Evolutionary conservation across 2,888 invertebrate genomes (phyloP).

Genomic region (Drosophila diplacantha): DNA sequence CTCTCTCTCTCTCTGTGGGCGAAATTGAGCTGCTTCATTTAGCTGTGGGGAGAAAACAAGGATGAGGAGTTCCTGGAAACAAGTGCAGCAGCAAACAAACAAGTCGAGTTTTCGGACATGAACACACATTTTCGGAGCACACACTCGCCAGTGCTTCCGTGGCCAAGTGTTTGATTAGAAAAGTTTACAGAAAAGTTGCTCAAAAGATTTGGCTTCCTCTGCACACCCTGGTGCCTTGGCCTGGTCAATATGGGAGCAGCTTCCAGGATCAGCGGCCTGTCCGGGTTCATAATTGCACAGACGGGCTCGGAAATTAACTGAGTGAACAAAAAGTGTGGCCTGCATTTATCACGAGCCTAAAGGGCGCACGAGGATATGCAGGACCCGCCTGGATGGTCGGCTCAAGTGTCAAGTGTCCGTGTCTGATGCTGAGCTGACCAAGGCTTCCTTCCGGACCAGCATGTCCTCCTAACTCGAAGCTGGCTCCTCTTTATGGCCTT

Average conservation of each 20-base stretch:
- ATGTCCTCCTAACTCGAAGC: conserved; percentile 20
- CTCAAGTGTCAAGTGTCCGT: conserved; percentile 58
- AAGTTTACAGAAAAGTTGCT: conserved; percentile 53
- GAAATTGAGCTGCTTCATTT: conserved; percentile 67
- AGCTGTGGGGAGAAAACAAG: conserved; percentile 7
- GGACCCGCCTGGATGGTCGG: conserved; percentile 40
- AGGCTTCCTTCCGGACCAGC: conserved; percentile 34
- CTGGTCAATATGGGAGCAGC: conserved; percentile 40
- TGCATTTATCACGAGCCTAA: conserved; percentile 10
- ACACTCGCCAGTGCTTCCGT: conserved; percentile 35
- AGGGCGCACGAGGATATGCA: conserved; percentile 11
- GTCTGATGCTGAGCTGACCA: conserved; percentile 34
- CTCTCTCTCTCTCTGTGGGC: conserved; percentile 36
- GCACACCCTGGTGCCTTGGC: not conserved
- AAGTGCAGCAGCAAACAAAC: conserved; percentile 58
- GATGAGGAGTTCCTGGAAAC: conserved; percentile 12
- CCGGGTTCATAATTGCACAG: conserved; percentile 26
- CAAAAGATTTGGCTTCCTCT: conserved; percentile 49
- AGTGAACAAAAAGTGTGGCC: conserved; percentile 13
- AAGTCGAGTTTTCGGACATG: conserved; percentile 50
- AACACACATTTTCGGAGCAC: conserved; percentile 37
- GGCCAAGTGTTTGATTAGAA: conserved; percentile 66
- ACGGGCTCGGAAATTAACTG: conserved; percentile 22
- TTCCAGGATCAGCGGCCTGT: conserved; percentile 27
- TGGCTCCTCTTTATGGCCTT: conserved; percentile 5